Evolutionary conservation across 2,113 vertebrate species (phyloP).

Genomic region (Aptenodytes patagonicus): DNA sequence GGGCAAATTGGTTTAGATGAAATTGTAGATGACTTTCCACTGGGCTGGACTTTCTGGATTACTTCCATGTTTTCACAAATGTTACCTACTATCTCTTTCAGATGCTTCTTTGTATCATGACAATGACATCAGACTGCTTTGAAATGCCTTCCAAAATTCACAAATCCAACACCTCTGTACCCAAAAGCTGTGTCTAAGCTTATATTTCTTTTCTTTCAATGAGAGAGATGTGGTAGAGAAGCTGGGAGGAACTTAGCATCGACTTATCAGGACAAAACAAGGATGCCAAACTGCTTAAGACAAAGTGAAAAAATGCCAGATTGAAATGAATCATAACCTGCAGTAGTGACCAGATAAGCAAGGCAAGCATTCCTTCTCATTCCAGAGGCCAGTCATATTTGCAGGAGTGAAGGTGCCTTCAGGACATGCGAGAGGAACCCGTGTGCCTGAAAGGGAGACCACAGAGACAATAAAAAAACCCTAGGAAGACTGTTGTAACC

Average conservation of each 20-base stretch:
- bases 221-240: not conserved
- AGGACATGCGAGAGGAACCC: conserved; percentile 80
- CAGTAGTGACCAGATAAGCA: conserved; percentile 89
- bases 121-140: not conserved
- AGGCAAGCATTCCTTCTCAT: conserved; percentile 80
- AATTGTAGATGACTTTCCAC: not conserved
- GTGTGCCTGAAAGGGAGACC: conserved; percentile 71
- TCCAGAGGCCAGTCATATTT: conserved; percentile 75
- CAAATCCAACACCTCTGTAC: not conserved
- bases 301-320: not conserved
- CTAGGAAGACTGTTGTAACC: rapidly evolving
- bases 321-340: conserved; percentile 63
- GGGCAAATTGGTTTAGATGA: not conserved
- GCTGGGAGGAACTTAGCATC: rapidly evolving
- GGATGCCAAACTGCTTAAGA: not conserved
- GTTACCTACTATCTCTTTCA: not conserved
- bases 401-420: conserved; percentile 84
- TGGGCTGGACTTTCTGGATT: not conserved
- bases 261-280: not conserved
- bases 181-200: not conserved
- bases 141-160: not conserved
- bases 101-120: not conserved
- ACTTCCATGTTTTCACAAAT: not conserved
- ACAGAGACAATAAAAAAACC: not conserved
- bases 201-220: not conserved